Conservation (phyloP, 2,797 vertebrate genomes). For the Xyrichtys novacula region DNA sequence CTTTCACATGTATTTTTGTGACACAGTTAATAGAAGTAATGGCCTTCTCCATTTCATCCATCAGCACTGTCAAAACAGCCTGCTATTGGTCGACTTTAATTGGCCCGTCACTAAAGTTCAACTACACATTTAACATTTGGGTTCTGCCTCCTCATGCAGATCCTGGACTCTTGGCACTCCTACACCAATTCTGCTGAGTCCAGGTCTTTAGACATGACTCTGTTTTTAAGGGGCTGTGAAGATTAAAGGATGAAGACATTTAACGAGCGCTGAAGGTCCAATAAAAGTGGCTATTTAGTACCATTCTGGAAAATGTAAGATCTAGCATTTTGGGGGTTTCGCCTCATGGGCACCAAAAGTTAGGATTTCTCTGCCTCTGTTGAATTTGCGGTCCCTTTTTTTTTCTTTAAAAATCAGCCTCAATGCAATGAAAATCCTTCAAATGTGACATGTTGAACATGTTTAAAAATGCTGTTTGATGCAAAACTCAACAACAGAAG, state of each 20-base stretch:
- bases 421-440: not conserved
- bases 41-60: not conserved
- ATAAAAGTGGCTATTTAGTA: constrained; percentile 4
- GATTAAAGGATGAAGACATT: not conserved
- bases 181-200: not conserved
- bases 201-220: not conserved
- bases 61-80: not conserved
- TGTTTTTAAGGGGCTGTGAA: not conserved
- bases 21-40: not conserved
- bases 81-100: not conserved
- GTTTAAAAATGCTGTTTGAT: not conserved
- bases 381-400: not conserved
- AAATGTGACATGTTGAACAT: not conserved
- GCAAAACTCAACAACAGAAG: not conserved
- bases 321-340: not conserved
- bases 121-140: not conserved
- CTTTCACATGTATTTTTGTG: not conserved
- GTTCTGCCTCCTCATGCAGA: not conserved
- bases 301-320: not conserved
- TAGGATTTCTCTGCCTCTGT: not conserved
- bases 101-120: not conserved
- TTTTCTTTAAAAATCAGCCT: not conserved
- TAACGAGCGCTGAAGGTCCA: not conserved
- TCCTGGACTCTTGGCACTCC: not conserved
- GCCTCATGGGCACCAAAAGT: not conserved